Evolutionary conservation across 2,113 vertebrate species (phyloP).

Genomic region (Hypanus sabinus): DNA sequence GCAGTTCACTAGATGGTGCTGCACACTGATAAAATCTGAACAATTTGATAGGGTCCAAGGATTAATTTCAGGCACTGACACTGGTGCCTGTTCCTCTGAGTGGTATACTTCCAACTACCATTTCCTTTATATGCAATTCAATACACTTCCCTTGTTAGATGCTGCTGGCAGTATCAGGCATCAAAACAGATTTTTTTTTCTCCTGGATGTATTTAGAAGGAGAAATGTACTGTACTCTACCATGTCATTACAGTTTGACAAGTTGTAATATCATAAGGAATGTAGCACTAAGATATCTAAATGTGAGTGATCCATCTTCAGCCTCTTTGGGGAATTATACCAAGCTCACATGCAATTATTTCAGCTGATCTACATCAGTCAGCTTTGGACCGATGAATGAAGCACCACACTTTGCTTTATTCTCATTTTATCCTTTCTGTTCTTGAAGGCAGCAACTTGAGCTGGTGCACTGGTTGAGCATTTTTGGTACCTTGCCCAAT

Average conservation of each 20-base stretch:
- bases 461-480: neutral
- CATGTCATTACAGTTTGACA: neutral
- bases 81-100: neutral
- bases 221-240: neutral
- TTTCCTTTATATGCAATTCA: neutral
- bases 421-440: neutral
- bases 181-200: neutral
- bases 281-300: neutral
- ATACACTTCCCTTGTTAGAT: neutral
- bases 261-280: conserved; percentile 17
- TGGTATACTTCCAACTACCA: neutral
- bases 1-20: conserved; percentile 28
- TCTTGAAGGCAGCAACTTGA: neutral
- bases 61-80: neutral
- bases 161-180: neutral
- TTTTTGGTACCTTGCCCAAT: neutral
- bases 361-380: neutral
- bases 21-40: neutral
- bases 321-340: neutral
- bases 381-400: neutral
- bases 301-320: neutral
- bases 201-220: neutral
- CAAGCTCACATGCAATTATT: neutral
- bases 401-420: neutral
- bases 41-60: neutral